These are phyloP conservation scores for Thunnus albacares DNA, from an alignment of 2,797 vertebrate genomes.

Conservation along the genomic window DNA sequence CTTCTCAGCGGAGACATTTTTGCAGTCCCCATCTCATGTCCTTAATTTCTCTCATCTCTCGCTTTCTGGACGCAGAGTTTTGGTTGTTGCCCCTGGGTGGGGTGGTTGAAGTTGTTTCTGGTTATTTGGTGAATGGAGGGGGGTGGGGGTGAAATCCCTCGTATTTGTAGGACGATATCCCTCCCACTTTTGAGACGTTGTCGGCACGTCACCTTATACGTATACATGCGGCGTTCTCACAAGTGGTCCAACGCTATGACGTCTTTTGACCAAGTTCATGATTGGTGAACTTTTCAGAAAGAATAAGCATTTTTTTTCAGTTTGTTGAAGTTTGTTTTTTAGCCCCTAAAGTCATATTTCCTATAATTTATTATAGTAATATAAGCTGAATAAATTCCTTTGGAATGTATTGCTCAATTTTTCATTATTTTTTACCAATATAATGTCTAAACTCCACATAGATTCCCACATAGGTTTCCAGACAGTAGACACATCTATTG, in stretches of 20 bases:
- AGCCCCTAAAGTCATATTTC: not conserved
- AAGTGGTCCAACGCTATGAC: constrained; percentile 66
- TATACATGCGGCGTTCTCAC: constrained; percentile 53
- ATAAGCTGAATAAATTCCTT: not conserved
- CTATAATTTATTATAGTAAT: not conserved
- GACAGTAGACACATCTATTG: not conserved
- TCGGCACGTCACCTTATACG: constrained; percentile 84
- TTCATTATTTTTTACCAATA: not conserved
- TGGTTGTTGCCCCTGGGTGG: constrained; percentile 9
- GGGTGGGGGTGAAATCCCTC: constrained; percentile 57
- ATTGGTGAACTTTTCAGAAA: constrained; percentile 33
- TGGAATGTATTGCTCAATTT: not conserved
- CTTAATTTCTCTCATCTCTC: constrained; percentile 6
- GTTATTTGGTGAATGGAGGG: constrained; percentile 63
- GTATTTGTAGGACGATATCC: constrained; percentile 86
- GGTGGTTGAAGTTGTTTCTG: constrained; percentile 54
- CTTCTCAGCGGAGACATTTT: constrained; percentile 20
- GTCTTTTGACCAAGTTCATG: constrained; percentile 37
- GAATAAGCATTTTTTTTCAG: not conserved
- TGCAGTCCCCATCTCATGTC: not conserved
- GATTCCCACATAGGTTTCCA: not conserved
- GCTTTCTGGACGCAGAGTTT: constrained; percentile 1
- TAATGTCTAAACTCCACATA: not conserved
- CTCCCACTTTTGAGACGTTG: constrained; percentile 86
- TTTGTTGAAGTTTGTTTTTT: not conserved